Base-by-base conservation (phyloP, 2,888 invertebrate species). In the Parnassius smintheus region DNA sequence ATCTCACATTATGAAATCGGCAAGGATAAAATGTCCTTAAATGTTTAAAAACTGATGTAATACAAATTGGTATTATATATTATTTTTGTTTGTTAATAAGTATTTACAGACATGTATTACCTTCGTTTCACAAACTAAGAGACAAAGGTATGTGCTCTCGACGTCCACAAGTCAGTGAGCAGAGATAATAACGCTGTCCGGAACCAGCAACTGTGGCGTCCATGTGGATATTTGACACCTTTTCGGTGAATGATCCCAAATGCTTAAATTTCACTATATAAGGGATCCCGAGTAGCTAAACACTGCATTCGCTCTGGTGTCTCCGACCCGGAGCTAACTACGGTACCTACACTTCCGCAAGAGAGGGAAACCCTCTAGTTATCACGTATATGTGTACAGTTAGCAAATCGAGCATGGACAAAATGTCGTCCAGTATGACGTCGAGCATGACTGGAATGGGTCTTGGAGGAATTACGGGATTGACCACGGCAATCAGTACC, bases 381-480 rank as follows among this genome's bases (percentile, higher is more conserved):
- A 44, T 13, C 11, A 9, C 13, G 8, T 49, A 7, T 49, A 49
- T n/a, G 49, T 49, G 49, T 72, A 85, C 86, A 83, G 87, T 86
- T 64, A 80, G 86, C 73, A 81, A 87, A 75, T 87, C 90, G 69
- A 89, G 86, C 72, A 89, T 90, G 86, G 92, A 92, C 81, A 86
- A 91, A 70, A 91, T 91, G 92, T 91, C 92, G 71, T 88, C 87
- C 64, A 91, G 88, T 78, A 92, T 89, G 90, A 92, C 88, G 59
- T 92, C 92, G 62, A 92, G 91, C 73, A 89, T 92, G 83, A 92
- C 92, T 72, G 88, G 91, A 59, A 92, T 92, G 91, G 91, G 92
- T 51, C 82, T 92, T 70, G 91, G 91, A 45, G 91, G 91, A 59
- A 85, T 92, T 65, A 86, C 91, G 65, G 91, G 89, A 62, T 72